Evolutionary conservation across 2,113 vertebrate genomes (phyloP).

Genomic region (Rostratula benghalensis): DNA sequence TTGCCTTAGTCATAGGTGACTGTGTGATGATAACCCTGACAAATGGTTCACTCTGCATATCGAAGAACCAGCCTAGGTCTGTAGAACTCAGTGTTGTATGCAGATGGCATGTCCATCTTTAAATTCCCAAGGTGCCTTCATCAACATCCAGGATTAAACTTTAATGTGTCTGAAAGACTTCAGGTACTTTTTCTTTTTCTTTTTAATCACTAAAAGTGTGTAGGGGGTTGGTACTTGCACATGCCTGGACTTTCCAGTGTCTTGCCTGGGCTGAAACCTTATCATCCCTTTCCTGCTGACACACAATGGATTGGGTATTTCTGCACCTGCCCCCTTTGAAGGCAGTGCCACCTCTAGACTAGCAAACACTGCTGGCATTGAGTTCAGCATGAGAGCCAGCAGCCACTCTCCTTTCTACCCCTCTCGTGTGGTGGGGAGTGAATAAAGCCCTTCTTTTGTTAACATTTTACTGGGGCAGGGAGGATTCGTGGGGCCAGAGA

Average conservation of each 20-base stretch:
- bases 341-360: not conserved
- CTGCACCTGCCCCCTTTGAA: not conserved
- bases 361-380: fast-evolving
- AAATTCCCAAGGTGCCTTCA: not conserved
- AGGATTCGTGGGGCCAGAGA: not conserved
- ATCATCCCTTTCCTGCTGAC: not conserved
- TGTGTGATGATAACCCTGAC: not conserved
- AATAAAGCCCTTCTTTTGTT: not conserved
- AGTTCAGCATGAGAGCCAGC: not conserved
- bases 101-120: not conserved
- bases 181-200: too few species aligned
- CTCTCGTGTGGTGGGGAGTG: not conserved
- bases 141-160: not conserved
- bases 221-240: not conserved
- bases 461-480: not conserved
- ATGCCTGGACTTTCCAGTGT: not conserved
- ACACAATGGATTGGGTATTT: not conserved
- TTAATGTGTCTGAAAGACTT: not conserved
- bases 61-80: not conserved
- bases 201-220: not conserved
- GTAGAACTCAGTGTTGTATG: not conserved
- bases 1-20: not conserved
- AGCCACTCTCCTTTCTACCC: not conserved
- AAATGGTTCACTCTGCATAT: not conserved
- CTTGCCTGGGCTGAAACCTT: not conserved